Percentiles rank a stretch among this genome's conserved stretches.
These are phyloP conservation scores for Chloropsis hardwickii DNA, from an alignment of 2,113 vertebrate species.

Conservation along the genomic window DNA sequence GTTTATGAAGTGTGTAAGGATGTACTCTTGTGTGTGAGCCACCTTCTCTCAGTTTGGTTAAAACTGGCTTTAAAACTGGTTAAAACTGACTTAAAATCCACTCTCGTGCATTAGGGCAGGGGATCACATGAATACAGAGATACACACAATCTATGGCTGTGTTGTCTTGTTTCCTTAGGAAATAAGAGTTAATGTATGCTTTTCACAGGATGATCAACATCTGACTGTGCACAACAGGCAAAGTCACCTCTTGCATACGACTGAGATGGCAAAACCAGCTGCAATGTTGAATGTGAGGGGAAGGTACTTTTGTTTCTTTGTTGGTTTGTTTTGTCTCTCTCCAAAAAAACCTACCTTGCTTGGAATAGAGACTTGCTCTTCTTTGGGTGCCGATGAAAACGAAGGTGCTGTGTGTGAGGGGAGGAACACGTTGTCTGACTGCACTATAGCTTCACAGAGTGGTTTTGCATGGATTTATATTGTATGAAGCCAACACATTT, in stretches of 20 bases:
- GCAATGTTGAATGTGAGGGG: background rate
- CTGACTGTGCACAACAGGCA: background rate
- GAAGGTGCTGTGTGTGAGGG: background rate
- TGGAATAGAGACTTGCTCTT: background rate
- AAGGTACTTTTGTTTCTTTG: background rate
- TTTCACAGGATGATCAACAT: background rate
- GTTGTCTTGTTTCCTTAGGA: background rate
- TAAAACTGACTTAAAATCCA: background rate
- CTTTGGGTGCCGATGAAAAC: background rate
- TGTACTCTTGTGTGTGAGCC: background rate
- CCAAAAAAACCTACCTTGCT: background rate
- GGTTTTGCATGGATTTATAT: background rate
- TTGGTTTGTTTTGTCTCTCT: background rate
- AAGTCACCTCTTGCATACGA: background rate
- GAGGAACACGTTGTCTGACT: background rate
- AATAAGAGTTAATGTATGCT: background rate
- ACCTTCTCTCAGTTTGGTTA: background rate
- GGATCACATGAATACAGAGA: background rate
- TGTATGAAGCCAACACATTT: background rate
- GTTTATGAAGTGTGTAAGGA: background rate
- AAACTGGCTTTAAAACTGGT: background rate
- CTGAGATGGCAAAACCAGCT: background rate
- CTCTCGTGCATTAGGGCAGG: background rate
- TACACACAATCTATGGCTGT: rapidly evolving
- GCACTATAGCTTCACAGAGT: background rate